Evolutionary conservation across 1,140 invertebrate species (phyloP).

Genomic region (Drosophila malerkotliana): DNA sequence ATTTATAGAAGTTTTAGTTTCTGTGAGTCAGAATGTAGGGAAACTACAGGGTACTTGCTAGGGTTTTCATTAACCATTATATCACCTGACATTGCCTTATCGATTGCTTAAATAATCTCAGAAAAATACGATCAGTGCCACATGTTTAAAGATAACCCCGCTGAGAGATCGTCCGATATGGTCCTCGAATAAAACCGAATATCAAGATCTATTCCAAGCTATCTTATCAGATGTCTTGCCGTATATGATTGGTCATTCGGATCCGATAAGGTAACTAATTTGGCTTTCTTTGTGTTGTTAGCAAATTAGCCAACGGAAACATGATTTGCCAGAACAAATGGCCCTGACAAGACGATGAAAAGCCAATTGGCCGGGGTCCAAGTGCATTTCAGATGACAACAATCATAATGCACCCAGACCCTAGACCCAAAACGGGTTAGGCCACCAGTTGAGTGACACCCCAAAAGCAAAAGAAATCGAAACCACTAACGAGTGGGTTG

Average conservation of each 20-base stretch:
- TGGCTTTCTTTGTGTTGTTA: constrained; percentile 5
- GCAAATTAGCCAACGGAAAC: constrained; percentile 9
- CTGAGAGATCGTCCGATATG: constrained; percentile 6
- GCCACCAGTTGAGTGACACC: constrained; percentile 34
- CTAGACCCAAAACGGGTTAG: constrained; percentile 18
- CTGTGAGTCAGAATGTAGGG: constrained; percentile 12
- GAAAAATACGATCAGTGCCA: background rate
- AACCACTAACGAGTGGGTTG: constrained; percentile 29
- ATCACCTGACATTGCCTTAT: constrained; percentile 32
- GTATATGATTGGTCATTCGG: background rate
- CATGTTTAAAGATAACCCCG: background rate
- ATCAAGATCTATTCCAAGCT: constrained; percentile 18
- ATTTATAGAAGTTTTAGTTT: background rate
- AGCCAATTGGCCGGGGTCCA: constrained; percentile 58
- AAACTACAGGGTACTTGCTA: background rate
- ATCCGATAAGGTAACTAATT: background rate
- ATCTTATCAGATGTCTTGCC: background rate
- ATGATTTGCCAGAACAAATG: constrained; percentile 32
- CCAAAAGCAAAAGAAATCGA: constrained; percentile 13
- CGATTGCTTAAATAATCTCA: constrained; percentile 17
- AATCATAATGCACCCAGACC: constrained; percentile 10
- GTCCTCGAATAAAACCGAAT: background rate
- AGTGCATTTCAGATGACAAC: constrained; percentile 27
- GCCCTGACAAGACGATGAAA: constrained; percentile 43
- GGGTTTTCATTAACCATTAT: background rate